These are phyloP conservation scores for Hypolimnas misippus DNA, from an alignment of 2,888 invertebrate species.

Conservation along the genomic window DNA sequence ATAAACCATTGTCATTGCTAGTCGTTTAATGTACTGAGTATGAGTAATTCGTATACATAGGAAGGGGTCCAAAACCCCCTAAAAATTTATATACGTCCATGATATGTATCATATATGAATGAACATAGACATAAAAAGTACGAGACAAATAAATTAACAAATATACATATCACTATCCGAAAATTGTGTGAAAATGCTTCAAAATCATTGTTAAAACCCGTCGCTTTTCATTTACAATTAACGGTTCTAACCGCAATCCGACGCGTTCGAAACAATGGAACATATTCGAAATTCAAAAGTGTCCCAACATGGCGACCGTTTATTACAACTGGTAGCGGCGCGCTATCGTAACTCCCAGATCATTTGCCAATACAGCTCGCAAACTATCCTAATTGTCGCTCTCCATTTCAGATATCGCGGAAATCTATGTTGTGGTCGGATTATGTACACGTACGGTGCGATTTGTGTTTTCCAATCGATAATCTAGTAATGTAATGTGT, in stretches of 20 bases:
- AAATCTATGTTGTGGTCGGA: slow-evolving; percentile 31
- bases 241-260: slow-evolving; percentile 29
- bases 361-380: slow-evolving; percentile 71
- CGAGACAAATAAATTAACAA: too few relatives aligned
- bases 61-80: too few relatives aligned
- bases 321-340: slow-evolving; percentile 9
- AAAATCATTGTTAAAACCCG: slow-evolving; percentile 12
- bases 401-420: slow-evolving; percentile 62
- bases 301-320: slow-evolving; percentile 16
- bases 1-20: too few relatives aligned
- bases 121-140: too few relatives aligned
- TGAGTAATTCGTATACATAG: too few relatives aligned
- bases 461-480: slow-evolving; percentile 52
- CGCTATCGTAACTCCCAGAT: slow-evolving; percentile 52
- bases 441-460: slow-evolving; percentile 16
- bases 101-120: too few relatives aligned
- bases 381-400: slow-evolving; percentile 73
- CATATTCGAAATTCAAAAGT: slow-evolving; percentile 18
- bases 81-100: too few relatives aligned
- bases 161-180: not conserved
- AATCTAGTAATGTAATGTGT: too few relatives aligned
- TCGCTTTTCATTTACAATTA: slow-evolving; percentile 28
- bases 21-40: too few relatives aligned
- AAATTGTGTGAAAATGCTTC: not conserved
- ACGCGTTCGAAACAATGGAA: slow-evolving; percentile 13